Evolutionary conservation across 2,888 invertebrate species (phyloP), one percentile per base, ranked within the genome.

Genomic region (Mythimna ferrago): DNA sequence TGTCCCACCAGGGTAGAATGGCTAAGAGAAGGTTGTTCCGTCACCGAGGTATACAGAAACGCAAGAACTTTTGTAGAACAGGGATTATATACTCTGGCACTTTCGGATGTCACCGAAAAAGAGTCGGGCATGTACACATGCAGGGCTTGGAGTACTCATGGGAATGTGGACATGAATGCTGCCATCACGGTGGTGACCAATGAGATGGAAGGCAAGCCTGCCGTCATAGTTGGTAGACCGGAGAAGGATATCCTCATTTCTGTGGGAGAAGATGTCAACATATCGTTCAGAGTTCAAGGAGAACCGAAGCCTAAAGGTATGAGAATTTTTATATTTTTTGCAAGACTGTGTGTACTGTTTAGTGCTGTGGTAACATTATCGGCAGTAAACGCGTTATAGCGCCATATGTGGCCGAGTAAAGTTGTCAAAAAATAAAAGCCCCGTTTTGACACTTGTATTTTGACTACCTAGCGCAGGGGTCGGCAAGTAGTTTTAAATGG

Each of bases 221-320:
- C 98, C 0, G 97, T 97, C 89, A 98, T 99, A 89, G 95, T 98
- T 19, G 98, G 98, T 0, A 96, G 98, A 80, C 99, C 99, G 0
- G 98, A 98, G 70, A 98, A 97, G 76, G 97, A 98, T 88, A 96
- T 98, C 87, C 97, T 97, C 54, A 97, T 98, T 56, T 97, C 97
- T 35, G 97, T 97, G 10, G 98, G 98, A 0, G 98, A 98, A 94
- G 98, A 98, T 88, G 97, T 99, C 81, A 98, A 98, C 58, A 97
- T 99, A 66, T 98, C 98, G 2, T 98, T 98, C 91, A 97, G 98
- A 90, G 97, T 98, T 64, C 97, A 97, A 77, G 99, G 98, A 75
- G 98, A 98, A 88, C 99, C 99, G 0, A 98, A 98, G 90, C 98
- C 99, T 11, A 98, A 97, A 97, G 97, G 99, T 99, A 94, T 84